phyloP scores from a whole-genome alignment of 2,888 invertebrate genomes.

The Macrosoma leucophasiata region DNA sequence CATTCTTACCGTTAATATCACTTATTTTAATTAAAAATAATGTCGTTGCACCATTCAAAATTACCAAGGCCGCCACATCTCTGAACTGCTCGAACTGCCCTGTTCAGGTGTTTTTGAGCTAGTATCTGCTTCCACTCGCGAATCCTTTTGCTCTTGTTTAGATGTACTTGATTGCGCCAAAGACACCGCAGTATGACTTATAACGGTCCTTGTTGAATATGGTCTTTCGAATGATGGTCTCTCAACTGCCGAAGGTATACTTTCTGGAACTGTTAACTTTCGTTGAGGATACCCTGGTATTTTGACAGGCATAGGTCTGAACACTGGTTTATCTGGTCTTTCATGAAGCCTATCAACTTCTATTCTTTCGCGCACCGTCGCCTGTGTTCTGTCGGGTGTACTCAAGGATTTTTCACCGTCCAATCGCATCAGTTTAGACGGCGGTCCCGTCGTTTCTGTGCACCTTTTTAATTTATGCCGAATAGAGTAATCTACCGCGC shows the following conservation, averaged over 20 bases:
- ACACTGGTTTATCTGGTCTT: slow-evolving; percentile 29
- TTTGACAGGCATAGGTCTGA: slow-evolving; percentile 38
- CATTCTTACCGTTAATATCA: slow-evolving; percentile 1
- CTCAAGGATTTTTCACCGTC: slow-evolving; percentile 35
- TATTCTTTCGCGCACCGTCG: slow-evolving; percentile 13
- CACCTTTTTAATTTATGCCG: slow-evolving; percentile 59
- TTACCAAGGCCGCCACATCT: slow-evolving; percentile 70
- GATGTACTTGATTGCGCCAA: slow-evolving; percentile 43
- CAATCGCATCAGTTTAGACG: slow-evolving; percentile 44
- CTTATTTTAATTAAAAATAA: slow-evolving; percentile 3
- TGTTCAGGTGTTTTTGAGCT: slow-evolving; percentile 53
- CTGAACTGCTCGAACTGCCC: slow-evolving; percentile 46
- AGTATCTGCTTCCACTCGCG: slow-evolving; percentile 42
- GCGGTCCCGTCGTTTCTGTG: slow-evolving; percentile 45
- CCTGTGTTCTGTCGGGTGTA: slow-evolving; percentile 23
- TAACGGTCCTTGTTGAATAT: slow-evolving; percentile 41
- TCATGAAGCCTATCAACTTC: slow-evolving; percentile 15
- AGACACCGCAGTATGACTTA: slow-evolving; percentile 63
- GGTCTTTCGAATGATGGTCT: slow-evolving; percentile 27
- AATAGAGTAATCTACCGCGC: slow-evolving; percentile 65
- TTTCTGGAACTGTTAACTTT: slow-evolving; percentile 48
- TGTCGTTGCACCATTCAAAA: slow-evolving; percentile 1
- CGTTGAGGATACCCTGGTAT: slow-evolving; percentile 33
- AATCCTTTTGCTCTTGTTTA: slow-evolving; percentile 19
- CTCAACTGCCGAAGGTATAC: slow-evolving; percentile 45